A percentile compares a stretch with the other conserved stretches of the same genome.
Evolutionary conservation across 2,888 invertebrate genomes (phyloP).

Genomic region (Lepidocyrtoides sp.): DNA sequence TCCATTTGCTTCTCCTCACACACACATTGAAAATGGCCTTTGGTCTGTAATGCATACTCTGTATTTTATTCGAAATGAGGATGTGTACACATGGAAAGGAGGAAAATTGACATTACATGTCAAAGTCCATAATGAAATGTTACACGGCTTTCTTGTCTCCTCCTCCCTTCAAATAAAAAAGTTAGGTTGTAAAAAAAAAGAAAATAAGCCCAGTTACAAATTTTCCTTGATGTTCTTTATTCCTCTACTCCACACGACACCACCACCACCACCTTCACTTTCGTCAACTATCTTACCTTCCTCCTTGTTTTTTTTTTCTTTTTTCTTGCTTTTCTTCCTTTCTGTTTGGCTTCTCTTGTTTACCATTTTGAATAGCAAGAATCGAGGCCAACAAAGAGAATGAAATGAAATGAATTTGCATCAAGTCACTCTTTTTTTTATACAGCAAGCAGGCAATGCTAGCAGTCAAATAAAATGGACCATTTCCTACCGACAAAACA

Average conservation of each 20-base stretch:
- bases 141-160: constrained; percentile 38
- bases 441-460: neutral
- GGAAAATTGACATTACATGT: constrained; percentile 67
- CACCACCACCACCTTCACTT: neutral
- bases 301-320: neutral
- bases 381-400: neutral
- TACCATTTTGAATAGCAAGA: neutral
- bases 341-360: neutral
- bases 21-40: constrained; percentile 14
- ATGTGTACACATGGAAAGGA: neutral
- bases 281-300: constrained; percentile 2
- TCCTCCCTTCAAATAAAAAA: constrained; percentile 41
- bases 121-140: constrained; percentile 68
- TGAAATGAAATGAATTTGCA: constrained; percentile 59
- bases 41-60: neutral
- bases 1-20: neutral
- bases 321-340: neutral
- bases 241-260: constrained; percentile 7
- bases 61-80: constrained; percentile 37
- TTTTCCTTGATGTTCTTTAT: constrained; percentile 24
- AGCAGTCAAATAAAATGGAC: constrained; percentile 49
- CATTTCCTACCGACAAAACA: constrained; percentile 33
- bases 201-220: constrained; percentile 53
- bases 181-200: constrained; percentile 16
- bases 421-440: constrained; percentile 6